Percentiles rank a stretch among this genome's conserved stretches.
Evolutionary conservation across 2,113 vertebrate species (phyloP).

Genomic region (Trematocara macrostoma): DNA sequence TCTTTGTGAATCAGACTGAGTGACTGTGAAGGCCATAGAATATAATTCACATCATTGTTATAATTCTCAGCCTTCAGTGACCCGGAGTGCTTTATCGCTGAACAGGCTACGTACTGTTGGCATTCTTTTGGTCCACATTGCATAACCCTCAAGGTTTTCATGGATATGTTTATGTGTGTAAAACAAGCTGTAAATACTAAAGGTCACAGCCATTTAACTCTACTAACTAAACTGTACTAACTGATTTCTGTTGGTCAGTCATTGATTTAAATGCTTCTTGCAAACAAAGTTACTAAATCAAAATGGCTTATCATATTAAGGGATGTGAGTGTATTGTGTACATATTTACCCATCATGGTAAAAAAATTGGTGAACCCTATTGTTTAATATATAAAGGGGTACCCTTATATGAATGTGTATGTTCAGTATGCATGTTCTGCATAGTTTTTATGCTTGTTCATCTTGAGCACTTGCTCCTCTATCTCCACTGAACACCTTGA

Average conservation of each 20-base stretch:
- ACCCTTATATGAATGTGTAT: background rate
- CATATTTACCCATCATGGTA: background rate
- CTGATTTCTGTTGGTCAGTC: background rate
- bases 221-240: background rate
- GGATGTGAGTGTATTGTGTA: background rate
- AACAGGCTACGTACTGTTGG: background rate
- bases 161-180: background rate
- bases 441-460: background rate
- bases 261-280: background rate
- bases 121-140: background rate
- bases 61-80: background rate
- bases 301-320: background rate
- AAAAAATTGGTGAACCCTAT: background rate
- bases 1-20: background rate
- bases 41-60: background rate
- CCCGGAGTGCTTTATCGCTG: background rate
- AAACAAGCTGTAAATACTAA: background rate
- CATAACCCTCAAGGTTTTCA: background rate
- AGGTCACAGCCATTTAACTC: background rate
- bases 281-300: background rate
- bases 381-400: background rate
- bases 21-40: background rate
- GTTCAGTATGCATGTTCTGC: background rate
- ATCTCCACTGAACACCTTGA: conserved; percentile 68
- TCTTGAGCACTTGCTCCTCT: conserved; percentile 9